phyloP scores from a whole-genome alignment of 2,113 vertebrate species.

The Passer domesticus region DNA sequence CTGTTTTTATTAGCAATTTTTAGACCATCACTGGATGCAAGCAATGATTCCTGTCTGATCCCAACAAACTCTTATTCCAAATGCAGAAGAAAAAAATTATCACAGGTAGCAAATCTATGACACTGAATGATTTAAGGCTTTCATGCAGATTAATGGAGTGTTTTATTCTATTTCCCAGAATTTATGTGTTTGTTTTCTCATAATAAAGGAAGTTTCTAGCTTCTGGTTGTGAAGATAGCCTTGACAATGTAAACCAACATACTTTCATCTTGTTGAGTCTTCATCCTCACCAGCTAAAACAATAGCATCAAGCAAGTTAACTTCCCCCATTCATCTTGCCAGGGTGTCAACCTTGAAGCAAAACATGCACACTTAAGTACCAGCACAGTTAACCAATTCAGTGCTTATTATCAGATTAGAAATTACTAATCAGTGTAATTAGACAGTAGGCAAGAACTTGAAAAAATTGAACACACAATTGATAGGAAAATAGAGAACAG shows the following conservation, averaged over 20 bases:
- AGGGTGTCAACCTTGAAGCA: constrained; percentile 56
- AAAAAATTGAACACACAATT: background rate
- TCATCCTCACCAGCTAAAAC: constrained; percentile 66
- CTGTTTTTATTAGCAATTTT: background rate
- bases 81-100: background rate
- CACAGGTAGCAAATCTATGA: background rate
- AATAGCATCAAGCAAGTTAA: constrained; percentile 67
- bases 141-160: constrained; percentile 42
- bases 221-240: constrained; percentile 71
- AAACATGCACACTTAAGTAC: constrained; percentile 42
- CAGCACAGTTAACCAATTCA: constrained; percentile 58
- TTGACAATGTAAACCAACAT: constrained; percentile 69
- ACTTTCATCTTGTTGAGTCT: constrained; percentile 60
- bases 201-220: constrained; percentile 71
- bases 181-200: constrained; percentile 66
- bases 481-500: background rate
- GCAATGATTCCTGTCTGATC: background rate
- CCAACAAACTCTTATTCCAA: background rate
- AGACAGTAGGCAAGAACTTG: background rate
- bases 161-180: constrained; percentile 62
- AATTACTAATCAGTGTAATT: background rate
- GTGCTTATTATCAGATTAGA: constrained; percentile 15
- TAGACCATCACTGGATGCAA: background rate
- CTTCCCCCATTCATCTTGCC: constrained; percentile 66
- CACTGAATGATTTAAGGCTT: constrained; percentile 43